These are phyloP conservation scores for Leptopilina clavipes DNA, from an alignment of 1,140 invertebrate genomes.

Conservation along the genomic window DNA sequence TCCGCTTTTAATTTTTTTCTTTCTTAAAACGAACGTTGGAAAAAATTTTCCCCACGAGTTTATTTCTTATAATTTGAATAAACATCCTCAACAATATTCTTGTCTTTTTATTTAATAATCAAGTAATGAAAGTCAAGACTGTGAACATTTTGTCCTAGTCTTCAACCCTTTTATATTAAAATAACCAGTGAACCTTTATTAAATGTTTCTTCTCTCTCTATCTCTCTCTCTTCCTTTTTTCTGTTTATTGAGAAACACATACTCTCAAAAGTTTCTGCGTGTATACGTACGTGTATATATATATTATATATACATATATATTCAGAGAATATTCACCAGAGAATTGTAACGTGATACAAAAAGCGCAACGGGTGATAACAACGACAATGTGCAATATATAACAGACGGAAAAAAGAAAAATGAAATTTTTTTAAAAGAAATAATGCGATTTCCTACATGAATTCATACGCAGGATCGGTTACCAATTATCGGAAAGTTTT, in stretches of 20 bases:
- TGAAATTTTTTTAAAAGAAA: slow-evolving; percentile 11
- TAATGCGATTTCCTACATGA: slow-evolving; percentile 16
- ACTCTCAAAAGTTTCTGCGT: not conserved
- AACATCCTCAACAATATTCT: not conserved
- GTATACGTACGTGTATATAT: no score
- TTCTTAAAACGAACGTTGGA: not conserved
- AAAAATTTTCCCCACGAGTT: not conserved
- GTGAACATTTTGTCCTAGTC: not conserved
- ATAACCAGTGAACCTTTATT: slow-evolving; percentile 19
- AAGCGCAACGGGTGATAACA: not conserved
- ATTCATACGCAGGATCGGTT: slow-evolving; percentile 18
- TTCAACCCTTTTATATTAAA: slow-evolving; percentile 8
- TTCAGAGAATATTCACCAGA: not conserved
- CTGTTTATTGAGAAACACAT: not conserved
- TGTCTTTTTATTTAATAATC: slow-evolving; percentile 4
- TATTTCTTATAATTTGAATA: not conserved
- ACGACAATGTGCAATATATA: not conserved
- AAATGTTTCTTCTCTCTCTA: not conserved
- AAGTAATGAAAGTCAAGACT: not conserved
- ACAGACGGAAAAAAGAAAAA: not conserved
- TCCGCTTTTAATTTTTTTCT: no score
- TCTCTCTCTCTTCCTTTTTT: not conserved
- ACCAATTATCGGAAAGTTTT: slow-evolving; percentile 20
- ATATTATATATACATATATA: not conserved
- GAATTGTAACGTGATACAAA: slow-evolving; percentile 2